Conservation (phyloP, 1,140 invertebrate genomes). For the Drosophila willistoni region DNA sequence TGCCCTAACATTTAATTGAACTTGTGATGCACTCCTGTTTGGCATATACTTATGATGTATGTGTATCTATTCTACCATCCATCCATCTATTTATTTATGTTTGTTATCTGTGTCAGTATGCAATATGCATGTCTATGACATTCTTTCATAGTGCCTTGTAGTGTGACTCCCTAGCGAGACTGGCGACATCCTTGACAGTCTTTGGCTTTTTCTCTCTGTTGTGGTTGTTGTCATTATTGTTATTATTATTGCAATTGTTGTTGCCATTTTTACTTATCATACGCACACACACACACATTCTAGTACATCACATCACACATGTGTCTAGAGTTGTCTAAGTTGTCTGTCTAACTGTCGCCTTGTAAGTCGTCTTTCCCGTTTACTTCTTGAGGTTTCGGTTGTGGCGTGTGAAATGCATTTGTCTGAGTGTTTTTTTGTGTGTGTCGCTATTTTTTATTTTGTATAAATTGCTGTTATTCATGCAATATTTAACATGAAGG, state of each 20-base stretch:
- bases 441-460: conserved; percentile 24
- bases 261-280: conserved; percentile 64
- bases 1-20: neutral
- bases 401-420: conserved; percentile 62
- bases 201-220: conserved; percentile 28
- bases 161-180: conserved; percentile 42
- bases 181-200: conserved; percentile 37
- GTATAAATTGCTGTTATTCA: conserved; percentile 23
- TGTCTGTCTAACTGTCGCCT: conserved; percentile 36
- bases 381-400: conserved; percentile 29
- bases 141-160: conserved; percentile 33
- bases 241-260: conserved; percentile 54
- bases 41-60: neutral
- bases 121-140: conserved; percentile 23
- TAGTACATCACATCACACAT: conserved; percentile 37
- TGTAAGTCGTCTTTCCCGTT: conserved; percentile 21
- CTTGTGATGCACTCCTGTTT: neutral
- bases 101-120: conserved; percentile 9
- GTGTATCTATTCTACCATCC: neutral
- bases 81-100: conserved; percentile 18
- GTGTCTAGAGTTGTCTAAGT: conserved; percentile 46
- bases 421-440: conserved; percentile 13
- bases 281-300: conserved; percentile 17
- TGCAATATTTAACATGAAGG: conserved; percentile 60
- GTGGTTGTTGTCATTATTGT: conserved; percentile 65